Percentiles rank a stretch among this genome's conserved stretches.
Conservation (phyloP, 2,888 invertebrate species). For the Drosophila meridionalis region DNA sequence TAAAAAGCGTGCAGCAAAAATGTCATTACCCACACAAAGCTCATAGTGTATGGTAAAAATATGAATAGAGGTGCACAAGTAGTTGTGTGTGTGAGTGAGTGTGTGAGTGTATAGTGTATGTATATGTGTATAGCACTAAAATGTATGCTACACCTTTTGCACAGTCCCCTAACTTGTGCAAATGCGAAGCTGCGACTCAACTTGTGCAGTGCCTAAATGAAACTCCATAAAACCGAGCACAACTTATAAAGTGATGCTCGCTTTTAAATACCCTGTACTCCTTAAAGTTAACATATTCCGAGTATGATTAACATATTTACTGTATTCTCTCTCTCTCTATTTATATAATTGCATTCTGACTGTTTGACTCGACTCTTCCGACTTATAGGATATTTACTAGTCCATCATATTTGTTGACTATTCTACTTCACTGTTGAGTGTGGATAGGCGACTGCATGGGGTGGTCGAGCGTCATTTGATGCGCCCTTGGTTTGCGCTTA, state of each 20-base stretch:
- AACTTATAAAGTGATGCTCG: too few relatives aligned
- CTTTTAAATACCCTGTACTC: constrained; percentile 7
- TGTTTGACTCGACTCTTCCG: not conserved
- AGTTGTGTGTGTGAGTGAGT: too few relatives aligned
- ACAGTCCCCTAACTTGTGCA: constrained; percentile 1
- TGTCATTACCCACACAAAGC: constrained; percentile 38
- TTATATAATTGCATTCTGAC: not conserved
- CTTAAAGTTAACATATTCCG: too few relatives aligned
- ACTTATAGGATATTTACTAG: not conserved
- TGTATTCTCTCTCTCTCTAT: too few relatives aligned
- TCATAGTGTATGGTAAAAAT: constrained; percentile 3
- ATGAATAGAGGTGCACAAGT: constrained; percentile 11
- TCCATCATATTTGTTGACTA: not conserved
- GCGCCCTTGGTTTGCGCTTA: constrained; percentile 18
- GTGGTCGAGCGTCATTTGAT: constrained; percentile 11
- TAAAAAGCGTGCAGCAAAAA: constrained; percentile 24
- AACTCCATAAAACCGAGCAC: not conserved
- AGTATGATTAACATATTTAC: too few relatives aligned
- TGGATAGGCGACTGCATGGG: not conserved
- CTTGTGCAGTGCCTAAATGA: constrained; percentile 12
- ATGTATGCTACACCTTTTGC: constrained; percentile 31
- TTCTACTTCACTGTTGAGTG: constrained; percentile 7
- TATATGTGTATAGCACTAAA: not conserved
- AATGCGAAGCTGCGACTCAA: constrained; percentile 3
- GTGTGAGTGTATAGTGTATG: not conserved